These are phyloP conservation scores for Caenorhabditis inopinata DNA, from an alignment of 1,140 invertebrate species.

Conservation along the genomic window DNA sequence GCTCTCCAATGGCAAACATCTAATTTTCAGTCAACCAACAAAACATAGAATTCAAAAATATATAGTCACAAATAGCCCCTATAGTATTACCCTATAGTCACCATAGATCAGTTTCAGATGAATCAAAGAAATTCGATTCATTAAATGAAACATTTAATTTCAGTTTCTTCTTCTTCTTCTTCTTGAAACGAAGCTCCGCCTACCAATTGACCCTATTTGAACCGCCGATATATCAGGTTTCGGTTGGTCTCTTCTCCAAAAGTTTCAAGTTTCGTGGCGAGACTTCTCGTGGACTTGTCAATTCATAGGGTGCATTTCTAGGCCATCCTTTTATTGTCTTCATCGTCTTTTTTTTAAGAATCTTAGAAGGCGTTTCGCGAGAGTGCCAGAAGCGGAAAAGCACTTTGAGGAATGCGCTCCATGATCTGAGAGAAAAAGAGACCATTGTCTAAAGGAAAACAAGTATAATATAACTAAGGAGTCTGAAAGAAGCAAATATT, in stretches of 20 bases:
- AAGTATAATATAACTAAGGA: too few species aligned
- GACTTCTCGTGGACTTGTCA: background rate
- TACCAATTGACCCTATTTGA: background rate
- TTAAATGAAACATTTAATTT: background rate
- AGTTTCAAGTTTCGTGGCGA: constrained; percentile 22
- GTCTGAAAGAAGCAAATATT: too few species aligned
- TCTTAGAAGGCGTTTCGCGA: background rate
- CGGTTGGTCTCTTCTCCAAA: background rate
- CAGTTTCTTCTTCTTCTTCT: background rate
- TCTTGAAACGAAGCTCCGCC: background rate
- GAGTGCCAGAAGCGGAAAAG: too few species aligned
- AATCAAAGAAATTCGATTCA: constrained; percentile 4
- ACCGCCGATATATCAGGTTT: constrained; percentile 12
- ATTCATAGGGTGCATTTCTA: background rate
- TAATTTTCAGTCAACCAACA: too few species aligned
- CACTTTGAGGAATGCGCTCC: too few species aligned
- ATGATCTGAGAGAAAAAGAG: too few species aligned
- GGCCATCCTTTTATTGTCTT: too few species aligned
- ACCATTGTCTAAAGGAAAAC: too few species aligned
- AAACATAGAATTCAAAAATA: background rate
- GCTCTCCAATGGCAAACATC: too few species aligned
- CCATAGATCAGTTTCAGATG: background rate
- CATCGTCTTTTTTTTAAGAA: background rate
- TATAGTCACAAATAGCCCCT: background rate
- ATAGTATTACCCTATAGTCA: background rate